A percentile compares a stretch with the other conserved stretches of the same genome.
Evolutionary conservation across 2,888 invertebrate genomes (phyloP).

Genomic region (Odontothrips loti): DNA sequence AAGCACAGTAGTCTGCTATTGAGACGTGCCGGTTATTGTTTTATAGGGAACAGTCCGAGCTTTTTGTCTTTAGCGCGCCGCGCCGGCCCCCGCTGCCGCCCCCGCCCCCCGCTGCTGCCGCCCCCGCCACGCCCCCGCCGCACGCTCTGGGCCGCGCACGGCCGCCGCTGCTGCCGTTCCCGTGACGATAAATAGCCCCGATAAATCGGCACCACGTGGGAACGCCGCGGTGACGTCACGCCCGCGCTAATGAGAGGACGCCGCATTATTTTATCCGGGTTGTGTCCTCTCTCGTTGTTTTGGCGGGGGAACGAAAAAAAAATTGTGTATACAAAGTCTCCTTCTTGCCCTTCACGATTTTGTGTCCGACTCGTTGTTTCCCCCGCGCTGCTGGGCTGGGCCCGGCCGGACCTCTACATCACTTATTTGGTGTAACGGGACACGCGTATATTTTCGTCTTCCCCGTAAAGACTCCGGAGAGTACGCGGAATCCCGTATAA

Average conservation of each 20-base stretch:
- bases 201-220: slow-evolving; percentile 5
- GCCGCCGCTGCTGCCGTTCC: not conserved
- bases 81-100: not conserved
- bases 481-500: too few relatives aligned
- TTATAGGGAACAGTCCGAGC: too few relatives aligned
- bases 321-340: not conserved
- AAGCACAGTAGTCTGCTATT: too few relatives aligned
- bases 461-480: too few relatives aligned
- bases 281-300: not conserved
- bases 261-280: not conserved
- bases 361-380: not conserved
- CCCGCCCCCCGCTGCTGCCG: not conserved
- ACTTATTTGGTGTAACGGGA: not conserved
- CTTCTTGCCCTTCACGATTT: too few relatives aligned
- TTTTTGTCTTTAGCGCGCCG: not conserved
- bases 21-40: too few relatives aligned
- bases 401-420: not conserved
- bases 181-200: not conserved
- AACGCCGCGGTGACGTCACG: slow-evolving; percentile 1
- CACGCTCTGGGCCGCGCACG: not conserved
- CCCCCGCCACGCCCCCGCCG: not conserved
- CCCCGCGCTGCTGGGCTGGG: not conserved
- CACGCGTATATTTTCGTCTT: too few relatives aligned
- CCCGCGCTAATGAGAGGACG: not conserved
- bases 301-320: not conserved